Evolutionary conservation across 2,797 vertebrate species (phyloP).

Genomic region (Scleropages formosus): DNA sequence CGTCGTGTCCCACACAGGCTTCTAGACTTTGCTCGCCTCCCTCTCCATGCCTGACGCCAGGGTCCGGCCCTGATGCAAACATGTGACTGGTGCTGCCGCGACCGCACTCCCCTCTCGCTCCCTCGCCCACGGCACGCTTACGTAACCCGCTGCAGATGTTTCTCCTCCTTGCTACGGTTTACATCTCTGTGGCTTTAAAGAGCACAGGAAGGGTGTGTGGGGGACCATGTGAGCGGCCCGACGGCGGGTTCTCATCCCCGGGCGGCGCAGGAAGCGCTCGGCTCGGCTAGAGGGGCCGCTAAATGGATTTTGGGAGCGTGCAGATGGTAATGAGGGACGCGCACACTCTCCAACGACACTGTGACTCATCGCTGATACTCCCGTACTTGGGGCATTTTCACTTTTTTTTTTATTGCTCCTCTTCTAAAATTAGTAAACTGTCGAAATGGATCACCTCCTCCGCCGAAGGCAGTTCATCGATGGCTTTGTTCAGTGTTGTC

Average conservation of each 20-base stretch:
- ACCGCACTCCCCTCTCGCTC: not conserved
- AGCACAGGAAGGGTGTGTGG: not conserved
- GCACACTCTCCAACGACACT: not conserved
- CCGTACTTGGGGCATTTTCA: not conserved
- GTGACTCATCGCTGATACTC: slow-evolving; percentile 21
- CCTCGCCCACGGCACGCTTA: not conserved
- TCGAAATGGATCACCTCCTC: slow-evolving; percentile 15
- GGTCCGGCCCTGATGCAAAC: too few species aligned
- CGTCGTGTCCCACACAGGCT: too few species aligned
- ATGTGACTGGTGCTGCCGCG: not conserved
- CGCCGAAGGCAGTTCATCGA: not conserved
- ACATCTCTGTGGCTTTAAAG: slow-evolving; percentile 21
- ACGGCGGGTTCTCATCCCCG: not conserved
- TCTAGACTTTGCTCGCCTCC: not conserved
- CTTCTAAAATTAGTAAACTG: slow-evolving; percentile 25
- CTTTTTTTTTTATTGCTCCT: slow-evolving; percentile 2
- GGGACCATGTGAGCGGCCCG: not conserved
- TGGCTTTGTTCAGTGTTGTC: not conserved
- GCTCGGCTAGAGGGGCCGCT: not conserved
- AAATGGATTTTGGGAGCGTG: not conserved
- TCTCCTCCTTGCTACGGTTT: slow-evolving; percentile 7
- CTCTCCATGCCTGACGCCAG: too few species aligned
- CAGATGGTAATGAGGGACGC: not conserved
- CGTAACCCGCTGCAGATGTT: slow-evolving; percentile 20
- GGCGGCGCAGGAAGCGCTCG: not conserved